A percentile compares a stretch with the other conserved stretches of the same genome.
Conservation (phyloP, 2,113 vertebrate genomes). For the Lophotis ruficrista region DNA sequence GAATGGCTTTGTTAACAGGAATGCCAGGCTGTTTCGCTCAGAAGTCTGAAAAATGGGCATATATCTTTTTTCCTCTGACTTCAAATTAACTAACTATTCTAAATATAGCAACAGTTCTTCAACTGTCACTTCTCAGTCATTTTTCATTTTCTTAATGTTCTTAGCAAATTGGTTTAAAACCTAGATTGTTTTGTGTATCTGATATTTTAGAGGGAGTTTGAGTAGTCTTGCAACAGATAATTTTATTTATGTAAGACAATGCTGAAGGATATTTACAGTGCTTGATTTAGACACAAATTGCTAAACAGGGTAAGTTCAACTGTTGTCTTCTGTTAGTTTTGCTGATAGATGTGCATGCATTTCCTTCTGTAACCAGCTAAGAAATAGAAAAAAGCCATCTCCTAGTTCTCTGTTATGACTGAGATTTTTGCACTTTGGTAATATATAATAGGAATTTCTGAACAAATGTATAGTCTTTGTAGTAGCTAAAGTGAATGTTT, state of each 20-base stretch:
- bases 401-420: neutral
- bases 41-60: neutral
- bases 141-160: neutral
- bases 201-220: neutral
- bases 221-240: neutral
- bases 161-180: neutral
- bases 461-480: neutral
- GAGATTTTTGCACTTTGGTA: neutral
- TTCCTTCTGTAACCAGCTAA: neutral
- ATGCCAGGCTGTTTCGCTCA: neutral
- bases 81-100: neutral
- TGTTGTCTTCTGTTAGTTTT: neutral
- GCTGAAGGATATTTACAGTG: neutral
- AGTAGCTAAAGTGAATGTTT: neutral
- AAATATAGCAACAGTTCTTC: conserved; percentile 20
- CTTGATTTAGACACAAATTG: neutral
- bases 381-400: neutral
- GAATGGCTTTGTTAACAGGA: neutral
- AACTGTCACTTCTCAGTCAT: neutral
- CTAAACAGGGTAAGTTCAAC: neutral
- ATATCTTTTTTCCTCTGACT: neutral
- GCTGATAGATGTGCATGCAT: neutral
- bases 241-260: neutral
- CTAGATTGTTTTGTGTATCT: neutral
- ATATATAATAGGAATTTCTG: neutral